phyloP scores from a whole-genome alignment of 2,888 invertebrate species.

The Asteroscopus sphinx region DNA sequence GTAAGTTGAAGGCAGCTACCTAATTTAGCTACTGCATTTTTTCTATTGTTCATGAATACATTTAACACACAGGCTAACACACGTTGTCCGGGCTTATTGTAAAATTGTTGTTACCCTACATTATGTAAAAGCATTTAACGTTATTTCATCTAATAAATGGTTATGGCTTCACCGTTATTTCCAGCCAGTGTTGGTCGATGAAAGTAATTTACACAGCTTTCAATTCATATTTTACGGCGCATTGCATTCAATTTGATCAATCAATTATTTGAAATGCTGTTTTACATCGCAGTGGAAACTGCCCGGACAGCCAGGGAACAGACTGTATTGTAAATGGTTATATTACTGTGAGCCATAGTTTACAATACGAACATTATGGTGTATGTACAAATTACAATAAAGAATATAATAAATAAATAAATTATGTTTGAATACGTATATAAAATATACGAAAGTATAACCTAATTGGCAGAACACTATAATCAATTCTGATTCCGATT shows the following conservation, averaged over 20 bases:
- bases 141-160: neutral
- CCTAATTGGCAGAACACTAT: slow-evolving; percentile 2
- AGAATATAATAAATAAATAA: no score
- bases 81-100: no score
- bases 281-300: slow-evolving; percentile 31
- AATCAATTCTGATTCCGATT: slow-evolving; percentile 10
- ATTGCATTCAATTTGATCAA: slow-evolving; percentile 56
- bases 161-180: neutral
- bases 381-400: no score
- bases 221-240: slow-evolving; percentile 59
- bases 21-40: no score
- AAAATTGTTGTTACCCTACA: no score
- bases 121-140: no score
- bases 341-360: slow-evolving; percentile 18
- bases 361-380: slow-evolving; percentile 1
- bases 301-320: slow-evolving; percentile 11
- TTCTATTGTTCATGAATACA: no score
- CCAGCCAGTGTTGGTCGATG: slow-evolving; percentile 10
- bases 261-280: slow-evolving; percentile 50
- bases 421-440: slow-evolving; percentile 14
- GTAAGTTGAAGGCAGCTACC: no score
- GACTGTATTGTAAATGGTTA: slow-evolving; percentile 8
- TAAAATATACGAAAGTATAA: slow-evolving; percentile 1
- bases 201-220: slow-evolving; percentile 53
- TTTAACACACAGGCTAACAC: no score